Evolutionary conservation across 2,113 vertebrate species (phyloP), one percentile per base, ranked within the genome.

Genomic region (Ctenodactylus gundi): DNA sequence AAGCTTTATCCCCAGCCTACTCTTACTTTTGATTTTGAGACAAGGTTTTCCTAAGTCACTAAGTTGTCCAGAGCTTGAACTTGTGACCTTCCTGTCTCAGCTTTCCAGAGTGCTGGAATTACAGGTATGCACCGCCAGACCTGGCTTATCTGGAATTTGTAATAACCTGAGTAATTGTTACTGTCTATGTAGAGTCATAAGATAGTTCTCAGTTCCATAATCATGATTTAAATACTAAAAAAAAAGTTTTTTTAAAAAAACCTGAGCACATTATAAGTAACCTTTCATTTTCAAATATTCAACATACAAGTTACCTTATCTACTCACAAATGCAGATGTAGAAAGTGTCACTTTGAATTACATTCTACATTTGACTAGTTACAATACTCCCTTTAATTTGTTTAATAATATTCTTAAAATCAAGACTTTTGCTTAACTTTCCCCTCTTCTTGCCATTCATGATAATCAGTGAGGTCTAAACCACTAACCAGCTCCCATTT

Each of bases 351-450:
- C 82, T 93, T 93, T 93, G 25, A 73, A 72, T 55, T 85, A 88
- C 21, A 85, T 92, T 72, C 85, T 73, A 12, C 80, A 88, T 95
- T 85, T 94, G 14, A 88, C 81, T 60, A 39, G 65, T 93, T 81
- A 73, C 2, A 96, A 92, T 90, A 94, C 68, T 77, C 93, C 27
- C 72, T 88, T 93, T 90, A 14, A 93, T 85, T 94, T 96, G 62
- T 96, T 88, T 46, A 91, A 85, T 60, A 94, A 82, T 93, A 77
- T 85, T 94, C 68, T 82, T 85, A 31, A 81, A 85, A 82, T 85
- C 78, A 85, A 90, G 67, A 18, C n/a, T 90, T 91, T 96, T 88
- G 73, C 46, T 88, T 90, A 80, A 36, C 82, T 72, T 84, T 81
- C 49, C 18, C n/a, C 51, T 83, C n/a, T 91, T 95, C 65, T 88